These are phyloP conservation scores for Myoxocephalus aenaeus DNA, from an alignment of 2,797 vertebrate species.

Conservation along the genomic window DNA sequence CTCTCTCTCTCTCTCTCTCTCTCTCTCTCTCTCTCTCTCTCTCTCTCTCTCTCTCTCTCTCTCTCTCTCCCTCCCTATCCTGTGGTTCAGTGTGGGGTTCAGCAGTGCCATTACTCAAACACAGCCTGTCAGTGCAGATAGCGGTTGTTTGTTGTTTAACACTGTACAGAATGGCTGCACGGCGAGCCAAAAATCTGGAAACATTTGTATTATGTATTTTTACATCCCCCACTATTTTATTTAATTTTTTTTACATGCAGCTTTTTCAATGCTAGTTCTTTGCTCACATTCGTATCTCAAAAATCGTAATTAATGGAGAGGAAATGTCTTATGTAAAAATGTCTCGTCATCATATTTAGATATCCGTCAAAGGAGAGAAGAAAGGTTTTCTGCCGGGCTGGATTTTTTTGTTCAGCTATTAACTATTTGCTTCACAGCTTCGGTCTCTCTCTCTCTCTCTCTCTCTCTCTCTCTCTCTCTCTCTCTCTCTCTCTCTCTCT, in stretches of 20 bases:
- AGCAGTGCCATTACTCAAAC: constrained; percentile 73
- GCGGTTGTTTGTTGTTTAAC: constrained; percentile 72
- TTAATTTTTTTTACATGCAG: constrained; percentile 47
- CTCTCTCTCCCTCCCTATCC: constrained; percentile 5
- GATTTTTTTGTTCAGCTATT: constrained; percentile 18
- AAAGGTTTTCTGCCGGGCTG: constrained; percentile 24
- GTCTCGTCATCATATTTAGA: constrained; percentile 56
- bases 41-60: constrained; percentile 15
- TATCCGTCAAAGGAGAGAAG: constrained; percentile 38
- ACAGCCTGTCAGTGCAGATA: constrained; percentile 70
- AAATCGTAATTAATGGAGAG: constrained; percentile 53
- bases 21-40: constrained; percentile 7
- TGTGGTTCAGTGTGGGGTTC: constrained; percentile 66
- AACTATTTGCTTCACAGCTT: constrained; percentile 36
- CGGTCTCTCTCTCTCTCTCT: not conserved
- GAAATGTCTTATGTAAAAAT: constrained; percentile 20
- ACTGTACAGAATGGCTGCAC: constrained; percentile 61
- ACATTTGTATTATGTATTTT: not conserved
- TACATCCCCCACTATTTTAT: constrained; percentile 8
- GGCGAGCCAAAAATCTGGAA: constrained; percentile 52
- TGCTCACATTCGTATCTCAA: constrained; percentile 37
- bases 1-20: not conserved
- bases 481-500: too few species aligned
- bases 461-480: too few species aligned
- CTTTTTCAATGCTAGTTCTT: constrained; percentile 33